Evolutionary conservation across 2,113 vertebrate genomes (phyloP).

Genomic region (Danionella cerebrum): DNA sequence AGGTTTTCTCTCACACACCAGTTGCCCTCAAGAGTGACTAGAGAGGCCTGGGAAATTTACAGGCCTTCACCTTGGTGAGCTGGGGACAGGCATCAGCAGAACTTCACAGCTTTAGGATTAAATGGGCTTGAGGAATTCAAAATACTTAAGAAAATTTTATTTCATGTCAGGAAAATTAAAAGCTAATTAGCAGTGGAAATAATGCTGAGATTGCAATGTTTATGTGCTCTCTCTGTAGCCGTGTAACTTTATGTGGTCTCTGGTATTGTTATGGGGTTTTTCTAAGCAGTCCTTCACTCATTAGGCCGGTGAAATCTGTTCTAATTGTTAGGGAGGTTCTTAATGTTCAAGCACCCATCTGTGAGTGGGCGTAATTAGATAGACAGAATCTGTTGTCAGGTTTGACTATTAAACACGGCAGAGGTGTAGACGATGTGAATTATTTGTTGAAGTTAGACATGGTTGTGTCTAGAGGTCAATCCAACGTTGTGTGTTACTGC

Average conservation of each 20-base stretch:
- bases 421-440: background rate
- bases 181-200: slow-evolving; percentile 9
- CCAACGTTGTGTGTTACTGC: background rate
- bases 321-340: background rate
- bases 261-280: slow-evolving; percentile 37
- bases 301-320: slow-evolving; percentile 47
- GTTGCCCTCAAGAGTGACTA: too few species aligned
- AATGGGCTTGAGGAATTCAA: too few species aligned
- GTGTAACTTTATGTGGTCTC: background rate
- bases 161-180: slow-evolving; percentile 4
- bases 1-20: too few species aligned
- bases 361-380: slow-evolving; percentile 2
- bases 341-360: background rate
- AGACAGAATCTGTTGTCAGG: background rate
- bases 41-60: too few species aligned
- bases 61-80: too few species aligned
- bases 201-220: slow-evolving; percentile 44
- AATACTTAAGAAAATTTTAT: too few species aligned
- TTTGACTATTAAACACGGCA: background rate
- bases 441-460: background rate
- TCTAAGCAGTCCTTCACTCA: slow-evolving; percentile 54
- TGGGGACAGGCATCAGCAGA: too few species aligned
- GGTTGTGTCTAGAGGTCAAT: background rate
- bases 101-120: too few species aligned
- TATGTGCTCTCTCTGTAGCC: background rate